phyloP scores from a whole-genome alignment of 2,888 invertebrate genomes.

The Scaptomyza flava region DNA sequence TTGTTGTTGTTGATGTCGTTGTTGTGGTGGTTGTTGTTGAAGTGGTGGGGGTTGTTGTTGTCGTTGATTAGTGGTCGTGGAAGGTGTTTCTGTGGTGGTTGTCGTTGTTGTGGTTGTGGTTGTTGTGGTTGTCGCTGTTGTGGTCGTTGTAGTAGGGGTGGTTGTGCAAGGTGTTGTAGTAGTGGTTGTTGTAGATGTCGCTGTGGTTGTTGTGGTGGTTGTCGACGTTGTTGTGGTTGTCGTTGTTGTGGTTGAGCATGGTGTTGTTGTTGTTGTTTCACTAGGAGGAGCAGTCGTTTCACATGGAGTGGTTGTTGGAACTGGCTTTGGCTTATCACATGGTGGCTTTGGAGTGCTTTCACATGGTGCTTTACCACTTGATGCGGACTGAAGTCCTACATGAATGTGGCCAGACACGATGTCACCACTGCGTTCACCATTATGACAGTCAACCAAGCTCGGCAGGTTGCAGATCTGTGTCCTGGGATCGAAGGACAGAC shows the following conservation, averaged over 20 bases:
- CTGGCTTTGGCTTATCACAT: conserved; percentile 15
- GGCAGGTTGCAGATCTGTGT: conserved; percentile 53
- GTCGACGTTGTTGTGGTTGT: conserved; percentile 6
- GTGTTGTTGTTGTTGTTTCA: conserved; percentile 6
- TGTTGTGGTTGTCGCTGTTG: conserved; percentile 11
- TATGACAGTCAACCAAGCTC: conserved; percentile 39
- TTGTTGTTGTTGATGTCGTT: conserved; percentile 22
- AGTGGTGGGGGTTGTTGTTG: background rate
- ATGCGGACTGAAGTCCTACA: background rate
- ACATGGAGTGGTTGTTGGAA: conserved; percentile 9
- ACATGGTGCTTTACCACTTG: conserved; percentile 34
- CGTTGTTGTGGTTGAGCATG: conserved; percentile 6
- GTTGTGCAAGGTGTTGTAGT: conserved; percentile 1
- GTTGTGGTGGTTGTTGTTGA: conserved; percentile 18
- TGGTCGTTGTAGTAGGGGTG: too few relatives aligned
- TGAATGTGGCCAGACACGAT: conserved; percentile 22
- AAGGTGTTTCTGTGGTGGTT: conserved; percentile 15
- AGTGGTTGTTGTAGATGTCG: conserved; percentile 8
- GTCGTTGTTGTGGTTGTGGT: conserved; percentile 6
- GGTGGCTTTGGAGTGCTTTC: conserved; percentile 41
- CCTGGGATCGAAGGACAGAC: conserved; percentile 44
- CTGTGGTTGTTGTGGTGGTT: conserved; percentile 13
- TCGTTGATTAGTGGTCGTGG: conserved; percentile 15
- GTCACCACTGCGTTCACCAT: conserved; percentile 45
- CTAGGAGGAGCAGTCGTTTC: conserved; percentile 1